Evolutionary conservation across 2,888 invertebrate genomes (phyloP).

Genomic region (Tricholauxania praeusta): DNA sequence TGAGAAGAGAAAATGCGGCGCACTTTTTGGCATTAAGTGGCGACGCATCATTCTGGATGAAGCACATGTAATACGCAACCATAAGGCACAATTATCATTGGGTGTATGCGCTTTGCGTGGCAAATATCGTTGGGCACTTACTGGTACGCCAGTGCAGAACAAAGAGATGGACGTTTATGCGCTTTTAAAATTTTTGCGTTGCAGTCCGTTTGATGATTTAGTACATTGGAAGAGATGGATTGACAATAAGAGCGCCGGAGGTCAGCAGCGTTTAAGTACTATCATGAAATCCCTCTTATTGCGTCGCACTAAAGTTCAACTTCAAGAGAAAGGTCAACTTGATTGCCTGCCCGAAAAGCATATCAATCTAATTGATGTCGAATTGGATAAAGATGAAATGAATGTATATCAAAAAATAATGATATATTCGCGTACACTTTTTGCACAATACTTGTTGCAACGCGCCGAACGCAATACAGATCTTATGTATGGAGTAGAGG

Average conservation of each 20-base stretch:
- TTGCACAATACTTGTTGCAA: slow-evolving; percentile 82
- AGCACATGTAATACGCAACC: slow-evolving; percentile 91
- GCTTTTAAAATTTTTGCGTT: slow-evolving; percentile 84
- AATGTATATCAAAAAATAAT: slow-evolving; percentile 82
- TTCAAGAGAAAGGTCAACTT: slow-evolving; percentile 75
- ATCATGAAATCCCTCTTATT: slow-evolving; percentile 88
- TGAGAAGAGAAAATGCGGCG: slow-evolving; percentile 73
- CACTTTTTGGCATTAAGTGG: slow-evolving; percentile 82
- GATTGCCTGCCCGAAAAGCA: slow-evolving; percentile 74
- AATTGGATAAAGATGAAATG: slow-evolving; percentile 77
- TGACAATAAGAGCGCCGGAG: slow-evolving; percentile 83
- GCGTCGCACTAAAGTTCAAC: slow-evolving; percentile 87
- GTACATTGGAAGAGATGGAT: slow-evolving; percentile 93
- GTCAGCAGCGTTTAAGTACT: slow-evolving; percentile 84
- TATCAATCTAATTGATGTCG: slow-evolving; percentile 72
- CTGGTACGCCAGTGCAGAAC: slow-evolving; percentile 97
- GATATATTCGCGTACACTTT: slow-evolving; percentile 79
- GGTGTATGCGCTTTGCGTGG: slow-evolving; percentile 73
- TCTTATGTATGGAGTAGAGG: slow-evolving; percentile 53
- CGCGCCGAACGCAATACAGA: slow-evolving; percentile 75
- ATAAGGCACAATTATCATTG: slow-evolving; percentile 80
- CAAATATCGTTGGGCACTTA: slow-evolving; percentile 83
- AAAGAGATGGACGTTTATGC: slow-evolving; percentile 87
- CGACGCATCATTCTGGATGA: slow-evolving; percentile 91
- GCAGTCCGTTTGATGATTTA: slow-evolving; percentile 90